Evolutionary conservation across 2,113 vertebrate genomes (phyloP), one percentile per base, ranked within the genome.

Genomic region (Rhynchomys soricoides): DNA sequence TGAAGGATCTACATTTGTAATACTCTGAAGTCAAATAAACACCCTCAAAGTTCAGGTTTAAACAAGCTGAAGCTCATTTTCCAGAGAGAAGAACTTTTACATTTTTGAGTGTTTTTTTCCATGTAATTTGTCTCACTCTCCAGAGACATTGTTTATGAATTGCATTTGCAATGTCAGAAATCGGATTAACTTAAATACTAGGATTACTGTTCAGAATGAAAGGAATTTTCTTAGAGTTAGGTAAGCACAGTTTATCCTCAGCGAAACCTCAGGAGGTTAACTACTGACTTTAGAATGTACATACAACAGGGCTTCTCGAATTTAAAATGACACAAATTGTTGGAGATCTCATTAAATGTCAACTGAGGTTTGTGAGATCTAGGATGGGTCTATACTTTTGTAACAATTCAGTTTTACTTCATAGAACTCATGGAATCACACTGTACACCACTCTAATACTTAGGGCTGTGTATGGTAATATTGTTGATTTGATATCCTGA

Each of bases 401-500:
- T 13, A 88, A 59, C 64, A 22, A 8, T 78, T 4, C 5, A 78
- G 31, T 93, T 95, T 86, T 66, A 71, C 37, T 83, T 50, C 70
- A 31, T 17, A 16, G 79, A 55, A 77, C 26, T 92, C 17, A 4
- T 17, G 37, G 57, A 71, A 31, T 34, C 78, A 37, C 34, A 45
- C 21, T 34, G 11, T 62, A 22, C 7, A 15, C 7, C 70, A 75
- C 37, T 55, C 45, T 85, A 31, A 73, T 68, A 75, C 43, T 75
- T 81, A 83, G 66, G 57, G 26, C 21, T 22, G 59, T 4, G 0
- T 62, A 57, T 78, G 12, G 5, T 89, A 89, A 45, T 73, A 75
- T 19, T 95, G 62, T 92, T 89, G 40, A 74, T 79, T 85, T 83
- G 75, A 93, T 91, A 71, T 82, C 43, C 45, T 55, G 57, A 70